These are phyloP conservation scores for Spea hammondii DNA, from an alignment of 2,797 vertebrate species.

Conservation along the genomic window DNA sequence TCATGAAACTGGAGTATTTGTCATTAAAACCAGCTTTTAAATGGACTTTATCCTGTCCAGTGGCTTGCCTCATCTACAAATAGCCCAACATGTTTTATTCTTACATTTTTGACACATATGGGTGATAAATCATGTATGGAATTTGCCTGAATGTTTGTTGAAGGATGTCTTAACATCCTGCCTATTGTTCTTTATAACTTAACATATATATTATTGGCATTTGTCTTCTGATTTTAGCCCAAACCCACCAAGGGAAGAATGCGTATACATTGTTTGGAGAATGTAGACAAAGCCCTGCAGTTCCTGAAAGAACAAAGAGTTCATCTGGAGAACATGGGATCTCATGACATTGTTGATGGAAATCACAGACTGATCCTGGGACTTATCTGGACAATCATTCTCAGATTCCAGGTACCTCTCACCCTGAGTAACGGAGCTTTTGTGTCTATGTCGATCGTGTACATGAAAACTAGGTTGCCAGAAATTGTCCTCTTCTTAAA, in stretches of 20 bases:
- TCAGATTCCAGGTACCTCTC: constrained; percentile 80
- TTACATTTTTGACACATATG: background rate
- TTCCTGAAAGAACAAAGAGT: constrained; percentile 96
- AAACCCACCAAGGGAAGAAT: constrained; percentile 87
- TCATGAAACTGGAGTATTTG: too few relatives aligned
- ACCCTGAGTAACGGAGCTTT: background rate
- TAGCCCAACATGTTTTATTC: background rate
- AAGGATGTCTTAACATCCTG: background rate
- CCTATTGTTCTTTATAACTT: background rate
- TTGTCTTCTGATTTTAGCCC: constrained; percentile 61
- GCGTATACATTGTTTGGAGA: constrained; percentile 86
- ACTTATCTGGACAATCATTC: constrained; percentile 98
- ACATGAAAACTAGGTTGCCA: too few relatives aligned
- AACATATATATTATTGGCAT: constrained; percentile 2
- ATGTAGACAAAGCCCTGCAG: constrained; percentile 85
- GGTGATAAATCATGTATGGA: background rate
- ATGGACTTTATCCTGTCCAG: too few relatives aligned
- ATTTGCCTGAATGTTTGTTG: background rate
- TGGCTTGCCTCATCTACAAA: too few relatives aligned
- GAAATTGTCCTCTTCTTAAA: too few relatives aligned
- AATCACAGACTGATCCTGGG: constrained; percentile 95
- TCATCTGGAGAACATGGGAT: constrained; percentile 97
- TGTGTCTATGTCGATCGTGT: too few relatives aligned
- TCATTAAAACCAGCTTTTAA: too few relatives aligned
- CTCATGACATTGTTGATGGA: constrained; percentile 95